Evolutionary conservation across 2,888 invertebrate species (phyloP).

Genomic region (Pristionchus arcanus): DNA sequence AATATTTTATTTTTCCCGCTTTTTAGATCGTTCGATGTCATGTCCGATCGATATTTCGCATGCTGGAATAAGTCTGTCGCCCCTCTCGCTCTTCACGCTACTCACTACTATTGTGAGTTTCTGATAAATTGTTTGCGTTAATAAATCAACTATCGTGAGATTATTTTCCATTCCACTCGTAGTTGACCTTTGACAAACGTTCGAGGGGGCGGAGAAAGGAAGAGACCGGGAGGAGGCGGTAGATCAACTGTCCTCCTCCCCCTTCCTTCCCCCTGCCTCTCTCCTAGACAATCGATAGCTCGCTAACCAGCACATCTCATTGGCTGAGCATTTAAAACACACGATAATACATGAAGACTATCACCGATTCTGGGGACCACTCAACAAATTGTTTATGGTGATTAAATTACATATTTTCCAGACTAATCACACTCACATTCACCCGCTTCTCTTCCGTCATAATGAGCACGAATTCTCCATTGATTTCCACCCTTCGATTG

Average conservation of each 20-base stretch:
- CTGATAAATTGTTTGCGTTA: background rate
- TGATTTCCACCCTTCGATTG: background rate
- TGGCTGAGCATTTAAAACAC: no score
- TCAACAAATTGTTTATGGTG: background rate
- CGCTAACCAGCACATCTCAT: no score
- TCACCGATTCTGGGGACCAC: no score
- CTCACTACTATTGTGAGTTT: background rate
- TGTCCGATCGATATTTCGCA: background rate
- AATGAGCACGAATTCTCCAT: conserved; percentile 1
- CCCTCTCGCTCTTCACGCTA: background rate
- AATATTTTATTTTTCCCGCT: background rate
- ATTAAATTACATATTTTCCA: background rate
- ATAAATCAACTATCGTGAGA: no score
- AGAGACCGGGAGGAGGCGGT: no score
- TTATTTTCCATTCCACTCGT: no score
- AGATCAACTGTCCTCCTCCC: no score
- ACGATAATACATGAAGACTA: no score
- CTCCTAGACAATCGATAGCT: no score
- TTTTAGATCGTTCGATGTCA: background rate
- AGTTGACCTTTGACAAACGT: no score
- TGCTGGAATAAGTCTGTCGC: background rate
- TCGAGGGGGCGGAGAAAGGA: no score
- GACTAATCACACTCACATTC: background rate
- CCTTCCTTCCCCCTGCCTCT: no score
- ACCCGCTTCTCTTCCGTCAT: background rate